These are phyloP conservation scores for Vanacampus margaritifer DNA, from an alignment of 2,113 vertebrate species.

Conservation along the genomic window DNA sequence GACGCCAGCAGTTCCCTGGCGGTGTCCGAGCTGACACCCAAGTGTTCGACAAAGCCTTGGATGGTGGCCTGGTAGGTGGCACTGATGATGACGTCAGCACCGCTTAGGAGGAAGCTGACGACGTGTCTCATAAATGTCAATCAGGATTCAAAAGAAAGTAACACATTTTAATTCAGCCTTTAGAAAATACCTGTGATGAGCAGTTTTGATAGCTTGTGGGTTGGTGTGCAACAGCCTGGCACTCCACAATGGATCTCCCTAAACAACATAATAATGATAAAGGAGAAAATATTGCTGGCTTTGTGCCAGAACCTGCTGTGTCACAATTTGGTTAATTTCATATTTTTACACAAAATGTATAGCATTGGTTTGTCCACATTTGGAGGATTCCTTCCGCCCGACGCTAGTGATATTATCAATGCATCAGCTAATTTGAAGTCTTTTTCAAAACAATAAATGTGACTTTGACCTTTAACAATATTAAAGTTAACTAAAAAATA, in stretches of 20 bases:
- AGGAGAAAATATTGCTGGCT: too few species aligned
- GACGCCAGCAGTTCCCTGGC: conserved; percentile 69
- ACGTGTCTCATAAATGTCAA: background rate
- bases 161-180: background rate
- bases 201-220: conserved; percentile 72
- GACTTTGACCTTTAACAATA: too few species aligned
- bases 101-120: conserved; percentile 72
- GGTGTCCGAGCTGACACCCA: conserved; percentile 58
- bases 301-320: too few species aligned
- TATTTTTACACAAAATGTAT: too few species aligned
- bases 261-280: background rate
- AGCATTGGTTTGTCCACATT: too few species aligned
- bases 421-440: too few species aligned
- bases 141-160: background rate
- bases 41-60: conserved; percentile 69
- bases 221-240: conserved; percentile 74
- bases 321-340: too few species aligned
- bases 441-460: too few species aligned
- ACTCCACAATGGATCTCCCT: conserved; percentile 81
- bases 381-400: too few species aligned
- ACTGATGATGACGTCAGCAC: conserved; percentile 76
- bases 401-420: too few species aligned
- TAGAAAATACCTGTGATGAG: conserved; percentile 68
- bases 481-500: too few species aligned
- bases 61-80: conserved; percentile 80